Evolutionary conservation across 1,140 invertebrate genomes (phyloP).

Genomic region (Cephus cinctus): DNA sequence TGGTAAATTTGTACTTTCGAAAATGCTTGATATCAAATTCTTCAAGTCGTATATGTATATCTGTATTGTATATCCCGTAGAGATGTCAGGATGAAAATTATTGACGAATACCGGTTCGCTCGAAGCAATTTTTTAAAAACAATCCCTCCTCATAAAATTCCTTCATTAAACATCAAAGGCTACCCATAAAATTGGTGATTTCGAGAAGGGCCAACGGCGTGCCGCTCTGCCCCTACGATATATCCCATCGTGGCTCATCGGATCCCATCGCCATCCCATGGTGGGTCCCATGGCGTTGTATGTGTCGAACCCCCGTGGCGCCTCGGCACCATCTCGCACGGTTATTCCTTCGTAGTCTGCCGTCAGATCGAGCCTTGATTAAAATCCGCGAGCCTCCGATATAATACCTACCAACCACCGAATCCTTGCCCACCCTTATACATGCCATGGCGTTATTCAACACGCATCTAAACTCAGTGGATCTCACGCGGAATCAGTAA

Average conservation of each 20-base stretch:
- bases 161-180: constrained; percentile 56
- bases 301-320: constrained; percentile 55
- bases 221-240: not conserved
- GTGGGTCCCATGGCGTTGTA: constrained; percentile 39
- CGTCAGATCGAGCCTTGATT: constrained; percentile 54
- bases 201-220: constrained; percentile 25
- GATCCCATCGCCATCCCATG: constrained; percentile 20
- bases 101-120: constrained; percentile 37
- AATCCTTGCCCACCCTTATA: constrained; percentile 39
- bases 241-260: constrained; percentile 13
- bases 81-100: too few relatives aligned
- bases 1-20: too few relatives aligned
- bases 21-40: too few relatives aligned
- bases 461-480: constrained; percentile 15
- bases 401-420: constrained; percentile 48
- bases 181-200: constrained; percentile 54
- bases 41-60: too few relatives aligned
- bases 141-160: constrained; percentile 53
- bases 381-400: constrained; percentile 54
- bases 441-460: constrained; percentile 15
- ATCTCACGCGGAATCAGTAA: constrained; percentile 9
- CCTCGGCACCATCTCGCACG: constrained; percentile 50
- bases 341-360: constrained; percentile 45
- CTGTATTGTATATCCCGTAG: too few relatives aligned
- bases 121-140: constrained; percentile 47